Evolutionary conservation across 2,888 invertebrate genomes (phyloP), one percentile per base, ranked within the genome.

Genomic region (Protophormia terraenovae): DNA sequence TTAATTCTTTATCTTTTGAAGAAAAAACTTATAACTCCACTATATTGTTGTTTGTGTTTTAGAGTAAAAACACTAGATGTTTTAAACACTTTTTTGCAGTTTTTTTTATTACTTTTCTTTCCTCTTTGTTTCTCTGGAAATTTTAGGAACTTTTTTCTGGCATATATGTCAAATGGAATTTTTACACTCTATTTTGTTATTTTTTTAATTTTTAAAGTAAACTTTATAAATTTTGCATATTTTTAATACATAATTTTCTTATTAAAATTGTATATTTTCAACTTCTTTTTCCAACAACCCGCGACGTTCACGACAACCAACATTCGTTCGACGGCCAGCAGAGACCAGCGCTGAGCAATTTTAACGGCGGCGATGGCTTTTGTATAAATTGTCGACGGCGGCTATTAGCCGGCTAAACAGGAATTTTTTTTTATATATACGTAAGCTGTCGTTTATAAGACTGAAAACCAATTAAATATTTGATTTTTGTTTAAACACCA

Each of bases 221-320:
- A 32, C 41, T 64, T 67, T 14, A n/a, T 58, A 35, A 67, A 55
- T 67, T 58, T 47, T 27, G 19, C 14, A 55, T 38, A 35, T 10
- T 29, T 58, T 72, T 55, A 5, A 35, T 64, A 29, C 22, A 29
- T 53, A n/a, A 47, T 19, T 27, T 45, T 4, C 27, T 6, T 58
- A 19, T 81, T 60, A 67, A 67, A 67, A 81, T 75, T 35, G 45
- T 58, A 22, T 47, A 14, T 62, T 69, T 32, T 16, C 29, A 83
- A 73, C 47, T 72, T 41, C 35, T 77, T 83, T 62, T 72, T 78
- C 78, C 79, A 83, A 79, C 78, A 78, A 75, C 67, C 83, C 83
- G 83, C 78, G 67, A 83, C 69, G 55, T 71, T 67, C 66, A 66
- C 55, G 55, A 83, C 82, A 71, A 66, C 71, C 62, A 71, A 72